A percentile compares a stretch with the other conserved stretches of the same genome.
These are phyloP conservation scores for Xiphias gladius DNA, from an alignment of 2,113 vertebrate genomes.

Conservation along the genomic window DNA sequence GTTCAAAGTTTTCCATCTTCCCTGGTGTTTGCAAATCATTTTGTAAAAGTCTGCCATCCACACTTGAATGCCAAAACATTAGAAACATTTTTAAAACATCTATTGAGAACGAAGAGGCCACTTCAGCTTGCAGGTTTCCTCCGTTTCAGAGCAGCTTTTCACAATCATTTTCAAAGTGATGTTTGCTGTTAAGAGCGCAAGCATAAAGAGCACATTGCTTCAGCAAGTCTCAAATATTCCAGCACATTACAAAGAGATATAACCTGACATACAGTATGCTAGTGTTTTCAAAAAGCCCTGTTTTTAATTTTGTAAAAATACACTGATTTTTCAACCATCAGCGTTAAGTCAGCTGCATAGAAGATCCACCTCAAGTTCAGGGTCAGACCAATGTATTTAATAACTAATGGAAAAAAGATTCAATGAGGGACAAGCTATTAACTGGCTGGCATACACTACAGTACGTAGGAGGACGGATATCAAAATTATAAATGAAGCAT, in stretches of 20 bases:
- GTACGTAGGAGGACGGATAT: slow-evolving; percentile 9
- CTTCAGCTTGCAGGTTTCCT: not conserved
- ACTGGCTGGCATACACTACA: not conserved
- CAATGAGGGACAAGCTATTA: slow-evolving; percentile 13
- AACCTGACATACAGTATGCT: not conserved
- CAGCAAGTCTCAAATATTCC: not conserved
- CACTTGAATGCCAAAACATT: no score
- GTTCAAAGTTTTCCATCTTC: not conserved
- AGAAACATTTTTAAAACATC: no score
- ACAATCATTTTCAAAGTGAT: not conserved
- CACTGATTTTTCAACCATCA: not conserved
- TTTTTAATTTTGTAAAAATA: not conserved
- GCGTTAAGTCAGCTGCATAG: not conserved
- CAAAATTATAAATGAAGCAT: slow-evolving; percentile 4
- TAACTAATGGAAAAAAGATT: slow-evolving; percentile 3
- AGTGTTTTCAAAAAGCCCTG: not conserved
- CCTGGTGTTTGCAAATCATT: not conserved
- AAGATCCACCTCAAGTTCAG: not conserved
- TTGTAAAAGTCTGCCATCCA: not conserved
- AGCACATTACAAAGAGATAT: not conserved
- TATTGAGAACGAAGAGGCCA: not conserved
- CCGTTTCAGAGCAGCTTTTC: not conserved
- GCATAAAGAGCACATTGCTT: not conserved
- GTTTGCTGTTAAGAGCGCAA: not conserved
- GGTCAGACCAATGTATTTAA: not conserved